phyloP scores from a whole-genome alignment of 2,797 vertebrate genomes.

The Antennarius maculatus region DNA sequence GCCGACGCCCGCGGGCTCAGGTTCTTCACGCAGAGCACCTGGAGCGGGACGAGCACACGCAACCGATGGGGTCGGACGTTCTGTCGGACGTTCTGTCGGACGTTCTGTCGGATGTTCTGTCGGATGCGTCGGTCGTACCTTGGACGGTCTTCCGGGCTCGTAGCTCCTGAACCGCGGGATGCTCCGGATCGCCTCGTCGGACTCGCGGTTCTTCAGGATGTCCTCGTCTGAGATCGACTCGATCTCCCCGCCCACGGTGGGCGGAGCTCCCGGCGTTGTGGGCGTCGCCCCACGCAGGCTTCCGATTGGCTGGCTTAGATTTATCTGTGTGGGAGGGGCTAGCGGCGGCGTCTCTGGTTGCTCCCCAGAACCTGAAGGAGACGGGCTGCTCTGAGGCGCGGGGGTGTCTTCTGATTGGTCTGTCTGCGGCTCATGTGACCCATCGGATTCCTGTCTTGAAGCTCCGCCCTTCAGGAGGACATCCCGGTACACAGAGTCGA shows the following conservation, averaged over 20 bases:
- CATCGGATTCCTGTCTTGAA: constrained; percentile 11
- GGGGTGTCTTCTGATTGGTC: constrained; percentile 25
- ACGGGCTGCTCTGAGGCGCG: background rate
- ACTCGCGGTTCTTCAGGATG: constrained; percentile 85
- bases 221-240: constrained; percentile 85
- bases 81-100: too few relatives aligned
- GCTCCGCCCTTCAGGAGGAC: constrained; percentile 72
- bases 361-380: background rate
- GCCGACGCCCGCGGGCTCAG: constrained; percentile 83
- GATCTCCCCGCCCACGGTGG: constrained; percentile 84
- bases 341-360: background rate
- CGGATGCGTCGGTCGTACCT: constrained; percentile 69
- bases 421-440: constrained; percentile 15
- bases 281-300: constrained; percentile 59
- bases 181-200: constrained; percentile 84
- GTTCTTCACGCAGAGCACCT: constrained; percentile 95
- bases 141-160: constrained; percentile 85
- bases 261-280: constrained; percentile 26
- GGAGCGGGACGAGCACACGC: background rate
- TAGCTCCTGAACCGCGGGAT: constrained; percentile 90
- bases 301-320: constrained; percentile 77
- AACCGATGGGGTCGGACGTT: too few relatives aligned
- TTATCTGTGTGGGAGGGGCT: constrained; percentile 43
- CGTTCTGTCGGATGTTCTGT: too few relatives aligned
- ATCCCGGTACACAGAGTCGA: constrained; percentile 88